phyloP scores from a whole-genome alignment of 2,113 vertebrate species.

The Girardinichthys multiradiatus region DNA sequence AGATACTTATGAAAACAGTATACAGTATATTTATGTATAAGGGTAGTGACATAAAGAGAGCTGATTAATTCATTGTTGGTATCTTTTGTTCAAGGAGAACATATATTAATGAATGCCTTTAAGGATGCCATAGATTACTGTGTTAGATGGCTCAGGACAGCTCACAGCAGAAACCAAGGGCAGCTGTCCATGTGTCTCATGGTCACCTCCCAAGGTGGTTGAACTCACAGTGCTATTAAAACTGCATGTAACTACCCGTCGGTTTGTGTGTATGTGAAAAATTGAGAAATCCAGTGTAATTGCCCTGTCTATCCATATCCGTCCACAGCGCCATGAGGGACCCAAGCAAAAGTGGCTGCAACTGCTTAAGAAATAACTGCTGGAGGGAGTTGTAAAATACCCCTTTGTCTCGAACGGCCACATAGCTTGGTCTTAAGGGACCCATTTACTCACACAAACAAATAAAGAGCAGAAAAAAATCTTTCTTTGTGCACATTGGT shows the following conservation, averaged over 20 bases:
- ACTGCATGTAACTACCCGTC: constrained; percentile 34
- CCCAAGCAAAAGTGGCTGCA: constrained; percentile 67
- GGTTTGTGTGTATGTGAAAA: constrained; percentile 23
- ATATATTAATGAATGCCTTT: constrained; percentile 77
- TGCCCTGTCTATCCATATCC: constrained; percentile 73
- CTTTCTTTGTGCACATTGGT: constrained; percentile 57
- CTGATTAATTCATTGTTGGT: constrained; percentile 45
- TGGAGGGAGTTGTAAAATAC: constrained; percentile 72
- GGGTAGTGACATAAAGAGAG: constrained; percentile 1
- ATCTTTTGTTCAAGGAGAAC: constrained; percentile 62
- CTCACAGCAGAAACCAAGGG: constrained; percentile 54
- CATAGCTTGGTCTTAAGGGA: constrained; percentile 59
- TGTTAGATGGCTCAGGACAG: constrained; percentile 63
- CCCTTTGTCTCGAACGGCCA: constrained; percentile 70
- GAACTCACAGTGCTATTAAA: constrained; percentile 56
- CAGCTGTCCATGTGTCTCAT: constrained; percentile 17
- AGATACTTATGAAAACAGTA: constrained; percentile 21
- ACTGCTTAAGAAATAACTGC: constrained; percentile 71
- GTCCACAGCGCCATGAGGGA: constrained; percentile 72
- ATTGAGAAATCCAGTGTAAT: constrained; percentile 67
- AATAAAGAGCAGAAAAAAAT: constrained; percentile 59
- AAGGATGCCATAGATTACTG: constrained; percentile 74
- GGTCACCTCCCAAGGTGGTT: constrained; percentile 46
- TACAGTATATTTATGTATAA: constrained; percentile 19
- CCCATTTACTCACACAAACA: constrained; percentile 71